A percentile compares a stretch with the other conserved stretches of the same genome.
phyloP scores from a whole-genome alignment of 2,888 invertebrate species.

The Chirona hameri region DNA sequence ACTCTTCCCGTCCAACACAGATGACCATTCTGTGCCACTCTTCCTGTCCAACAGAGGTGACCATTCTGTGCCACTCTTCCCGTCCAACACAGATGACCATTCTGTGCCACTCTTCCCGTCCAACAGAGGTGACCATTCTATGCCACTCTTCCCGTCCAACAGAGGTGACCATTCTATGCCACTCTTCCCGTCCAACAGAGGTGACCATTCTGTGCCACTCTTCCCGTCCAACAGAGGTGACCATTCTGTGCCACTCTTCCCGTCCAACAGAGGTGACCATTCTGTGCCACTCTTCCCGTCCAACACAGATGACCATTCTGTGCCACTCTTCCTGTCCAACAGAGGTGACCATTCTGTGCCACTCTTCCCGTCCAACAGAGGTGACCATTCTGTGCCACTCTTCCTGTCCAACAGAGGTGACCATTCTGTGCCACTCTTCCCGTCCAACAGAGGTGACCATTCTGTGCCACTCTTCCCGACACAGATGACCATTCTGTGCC shows the following conservation, averaged over 20 bases:
- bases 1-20: slow-evolving; percentile 50
- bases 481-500: neutral
- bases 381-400: too few species aligned
- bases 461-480: too few species aligned
- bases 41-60: too few species aligned
- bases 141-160: slow-evolving; percentile 38
- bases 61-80: slow-evolving; percentile 34
- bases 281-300: slow-evolving; percentile 36
- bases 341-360: neutral
- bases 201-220: slow-evolving; percentile 7
- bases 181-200: too few species aligned
- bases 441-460: slow-evolving; percentile 60
- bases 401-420: too few species aligned
- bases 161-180: too few species aligned
- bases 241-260: too few species aligned
- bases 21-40: too few species aligned
- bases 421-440: slow-evolving; percentile 34
- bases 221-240: slow-evolving; percentile 57
- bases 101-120: too few species aligned
- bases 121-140: neutral
- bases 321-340: too few species aligned
- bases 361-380: slow-evolving; percentile 50
- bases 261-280: too few species aligned
- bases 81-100: slow-evolving; percentile 60
- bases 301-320: slow-evolving; percentile 65